Percentiles rank a stretch among this genome's conserved stretches.
Conservation (phyloP, 1,140 invertebrate genomes). For the Stratiolaelaps scimitus region DNA sequence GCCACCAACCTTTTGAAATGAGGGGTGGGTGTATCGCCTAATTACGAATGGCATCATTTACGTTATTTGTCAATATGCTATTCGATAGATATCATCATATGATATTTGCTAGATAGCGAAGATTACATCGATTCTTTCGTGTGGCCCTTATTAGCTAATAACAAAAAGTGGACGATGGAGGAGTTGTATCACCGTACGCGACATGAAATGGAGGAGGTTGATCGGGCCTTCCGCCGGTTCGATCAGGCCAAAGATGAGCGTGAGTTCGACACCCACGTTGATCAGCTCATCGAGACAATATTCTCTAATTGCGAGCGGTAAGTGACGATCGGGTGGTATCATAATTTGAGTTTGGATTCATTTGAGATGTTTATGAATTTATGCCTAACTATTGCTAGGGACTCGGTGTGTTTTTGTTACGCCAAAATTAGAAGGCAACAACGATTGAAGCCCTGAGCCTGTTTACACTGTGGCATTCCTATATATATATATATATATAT, state of each 20-base stretch:
- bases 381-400: not conserved
- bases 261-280: not conserved
- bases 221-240: not conserved
- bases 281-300: not conserved
- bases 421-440: not conserved
- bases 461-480: not conserved
- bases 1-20: too few relatives aligned
- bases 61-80: too few relatives aligned
- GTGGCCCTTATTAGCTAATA: too few relatives aligned
- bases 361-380: not conserved
- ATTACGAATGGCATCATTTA: too few relatives aligned
- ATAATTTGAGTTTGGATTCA: not conserved
- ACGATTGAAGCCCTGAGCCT: not conserved
- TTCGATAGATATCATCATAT: too few relatives aligned
- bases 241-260: not conserved
- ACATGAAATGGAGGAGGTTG: not conserved
- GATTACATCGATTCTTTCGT: too few relatives aligned
- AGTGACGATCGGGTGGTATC: not conserved
- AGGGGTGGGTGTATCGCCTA: too few relatives aligned
- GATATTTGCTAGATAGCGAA: too few relatives aligned
- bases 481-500: too few relatives aligned
- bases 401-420: not conserved
- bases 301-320: slow-evolving; percentile 1
- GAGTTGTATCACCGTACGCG: slow-evolving; percentile 10
- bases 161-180: slow-evolving; percentile 1